Evolutionary conservation across 2,113 vertebrate species (phyloP), one percentile per base, ranked within the genome.

Genomic region (Saguinus imperator): DNA sequence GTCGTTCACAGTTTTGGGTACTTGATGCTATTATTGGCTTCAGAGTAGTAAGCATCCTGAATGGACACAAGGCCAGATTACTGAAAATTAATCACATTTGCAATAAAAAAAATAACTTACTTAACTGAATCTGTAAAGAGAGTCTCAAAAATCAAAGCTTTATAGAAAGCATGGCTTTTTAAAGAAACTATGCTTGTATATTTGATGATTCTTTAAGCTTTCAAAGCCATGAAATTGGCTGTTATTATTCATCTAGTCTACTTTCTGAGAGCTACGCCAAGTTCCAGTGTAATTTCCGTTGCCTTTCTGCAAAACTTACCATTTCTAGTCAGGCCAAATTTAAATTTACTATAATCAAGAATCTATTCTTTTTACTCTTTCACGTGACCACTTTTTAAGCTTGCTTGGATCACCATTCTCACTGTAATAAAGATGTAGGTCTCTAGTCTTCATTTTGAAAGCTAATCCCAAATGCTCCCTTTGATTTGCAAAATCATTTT

Each of bases 321-420:
- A 97, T 95, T 95, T 96, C 94, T 92, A 94, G 68, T 89, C 91
- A 91, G 61, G 58, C 27, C 86, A 97, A 96, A 96, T 97, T 97
- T 84, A 96, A 94, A 97, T 92, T 96, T 94, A 96, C 94, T 97
- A 89, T 80, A 98, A 97, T 97, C 95, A 97, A 89, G 94, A 93
- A 89, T 94, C 97, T 89, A 96, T 97, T 97, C 93, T 98, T 70
- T 97, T 97, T 23, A 10, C 13, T 89, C 61, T 80, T 72, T 45
- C 95, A 95, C 1, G 23, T 98, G 95, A 97, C 81, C 48, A 93
- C 87, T 27, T 95, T 96, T 94, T 70, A 92, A 97, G 64, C 50
- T 91, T 48, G 64, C 68, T 80, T 82, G 77, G 66, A 32, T 97
- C 27, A 37, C 87, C 23, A 84, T 93, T 91, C 89, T 97, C 84